Evolutionary conservation across 2,113 vertebrate species (phyloP).

Genomic region (Isurus oxyrinchus): DNA sequence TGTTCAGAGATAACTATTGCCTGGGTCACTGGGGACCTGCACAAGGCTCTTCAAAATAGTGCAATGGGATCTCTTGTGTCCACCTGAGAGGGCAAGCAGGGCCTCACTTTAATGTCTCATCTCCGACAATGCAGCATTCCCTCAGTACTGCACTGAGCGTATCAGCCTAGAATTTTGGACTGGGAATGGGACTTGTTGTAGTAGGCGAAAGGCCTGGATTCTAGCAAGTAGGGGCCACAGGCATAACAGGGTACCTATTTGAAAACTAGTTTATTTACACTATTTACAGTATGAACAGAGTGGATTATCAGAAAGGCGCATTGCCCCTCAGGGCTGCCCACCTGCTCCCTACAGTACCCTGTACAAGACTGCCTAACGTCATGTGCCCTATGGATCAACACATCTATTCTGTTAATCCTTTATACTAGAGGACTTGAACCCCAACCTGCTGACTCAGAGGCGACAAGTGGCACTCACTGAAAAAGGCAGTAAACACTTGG

Average conservation of each 20-base stretch:
- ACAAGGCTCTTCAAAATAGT: not conserved
- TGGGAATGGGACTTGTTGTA: not conserved
- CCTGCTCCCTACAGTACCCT: too few species aligned
- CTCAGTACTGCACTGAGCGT: not conserved
- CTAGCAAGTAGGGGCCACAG: too few species aligned
- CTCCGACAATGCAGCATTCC: not conserved
- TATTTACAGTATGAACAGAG: too few species aligned
- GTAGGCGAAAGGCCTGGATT: too few species aligned
- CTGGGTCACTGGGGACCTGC: not conserved
- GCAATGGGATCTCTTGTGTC: not conserved
- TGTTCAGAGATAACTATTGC: not conserved
- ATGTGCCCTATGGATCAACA: too few species aligned
- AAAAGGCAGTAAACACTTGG: not conserved
- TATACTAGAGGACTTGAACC: not conserved
- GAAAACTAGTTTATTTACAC: too few species aligned
- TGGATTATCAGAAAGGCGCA: too few species aligned
- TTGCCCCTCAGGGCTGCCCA: too few species aligned
- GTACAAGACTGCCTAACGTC: too few species aligned
- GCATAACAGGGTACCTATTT: too few species aligned
- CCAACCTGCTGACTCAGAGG: not conserved
- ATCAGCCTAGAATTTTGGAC: not conserved
- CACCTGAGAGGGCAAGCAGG: not conserved
- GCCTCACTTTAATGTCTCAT: not conserved
- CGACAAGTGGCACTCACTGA: too few species aligned
- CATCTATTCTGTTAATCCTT: too few species aligned